These are phyloP conservation scores for Nematolebias whitei DNA, from an alignment of 2,113 vertebrate genomes.

Conservation along the genomic window DNA sequence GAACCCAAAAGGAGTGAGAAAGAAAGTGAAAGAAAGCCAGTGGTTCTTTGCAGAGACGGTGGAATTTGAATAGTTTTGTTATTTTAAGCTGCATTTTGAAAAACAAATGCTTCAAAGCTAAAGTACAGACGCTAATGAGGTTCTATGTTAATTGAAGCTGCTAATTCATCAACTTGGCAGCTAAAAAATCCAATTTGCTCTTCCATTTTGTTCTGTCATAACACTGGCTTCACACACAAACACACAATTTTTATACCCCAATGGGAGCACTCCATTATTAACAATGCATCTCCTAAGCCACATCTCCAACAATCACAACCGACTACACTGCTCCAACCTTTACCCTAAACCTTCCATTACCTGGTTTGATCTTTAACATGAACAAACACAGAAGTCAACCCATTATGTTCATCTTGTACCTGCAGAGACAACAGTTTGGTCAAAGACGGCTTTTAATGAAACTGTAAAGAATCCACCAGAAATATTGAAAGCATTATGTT, in stretches of 20 bases:
- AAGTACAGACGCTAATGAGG: conserved; percentile 29
- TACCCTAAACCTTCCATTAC: no score
- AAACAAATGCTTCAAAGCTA: conserved; percentile 20
- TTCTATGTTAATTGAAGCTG: conserved; percentile 47
- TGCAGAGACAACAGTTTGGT: conserved; percentile 8
- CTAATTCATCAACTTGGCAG: conserved; percentile 42
- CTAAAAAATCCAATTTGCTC: conserved; percentile 43
- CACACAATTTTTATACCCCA: neutral
- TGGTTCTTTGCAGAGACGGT: neutral
- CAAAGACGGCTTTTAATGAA: conserved; percentile 48
- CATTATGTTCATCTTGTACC: neutral
- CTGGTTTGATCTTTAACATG: no score
- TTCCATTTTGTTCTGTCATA: conserved; percentile 27
- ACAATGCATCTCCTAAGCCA: no score
- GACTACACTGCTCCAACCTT: no score
- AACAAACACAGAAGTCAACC: no score
- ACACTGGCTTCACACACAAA: conserved; percentile 18
- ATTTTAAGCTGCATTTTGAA: neutral
- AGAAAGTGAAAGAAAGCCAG: no score
- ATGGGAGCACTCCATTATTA: no score
- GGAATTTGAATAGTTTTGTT: neutral
- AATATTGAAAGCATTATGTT: no score
- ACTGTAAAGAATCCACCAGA: no score
- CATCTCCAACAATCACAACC: no score
- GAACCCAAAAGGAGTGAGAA: neutral